Evolutionary conservation across 2,888 invertebrate genomes (phyloP), one percentile per base, ranked within the genome.

Genomic region (Polydrusus tereticollis): DNA sequence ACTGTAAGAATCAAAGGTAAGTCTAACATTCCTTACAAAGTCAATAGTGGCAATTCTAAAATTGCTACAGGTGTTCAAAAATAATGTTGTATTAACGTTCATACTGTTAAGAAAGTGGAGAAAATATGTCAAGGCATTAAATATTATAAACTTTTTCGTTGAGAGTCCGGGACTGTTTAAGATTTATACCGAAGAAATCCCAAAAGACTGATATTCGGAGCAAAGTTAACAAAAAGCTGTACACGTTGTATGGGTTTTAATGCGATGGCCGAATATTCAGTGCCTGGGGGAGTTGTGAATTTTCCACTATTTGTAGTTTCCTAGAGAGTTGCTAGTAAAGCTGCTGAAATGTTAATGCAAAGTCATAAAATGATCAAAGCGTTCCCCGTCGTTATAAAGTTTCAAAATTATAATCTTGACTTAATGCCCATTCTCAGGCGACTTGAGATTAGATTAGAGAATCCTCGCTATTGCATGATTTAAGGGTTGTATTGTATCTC

Each of bases 281-380:
- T 3, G 14, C 52, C 52, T 26, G n/a, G 26, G 52, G 29, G 52
- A 52, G 29, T 52, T 52, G 16, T 16, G 29, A 52, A 52, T 52
- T 52, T 52, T 52, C 52, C 6, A n/a, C n/a, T 52, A 52, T 52
- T 52, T 52, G 52, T 52, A 7, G 26, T 52, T 29, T 26, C n/a
- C 21, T 23, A 23, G 47, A 47, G 29, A 52, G 14, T 7, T 52
- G 14, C 4, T 21, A 29, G 10, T n/a, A 18, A 50, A 50, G 12
- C 45, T 45, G 20, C 16, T 41, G 41, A 41, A 41, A 41, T 41
- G 41, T n/a, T 16, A 41, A 45, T 45, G 45, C 23, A 50, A 21
- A 50, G 50, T 50, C 12, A 23, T 50, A 50, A 50, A 23, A n/a
- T 23, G 18, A 23, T 50, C 50, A 50, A 23, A 50, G 21, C 23